Conservation (phyloP, 2,797 vertebrate genomes). For the Syngnathus rostellatus region DNA sequence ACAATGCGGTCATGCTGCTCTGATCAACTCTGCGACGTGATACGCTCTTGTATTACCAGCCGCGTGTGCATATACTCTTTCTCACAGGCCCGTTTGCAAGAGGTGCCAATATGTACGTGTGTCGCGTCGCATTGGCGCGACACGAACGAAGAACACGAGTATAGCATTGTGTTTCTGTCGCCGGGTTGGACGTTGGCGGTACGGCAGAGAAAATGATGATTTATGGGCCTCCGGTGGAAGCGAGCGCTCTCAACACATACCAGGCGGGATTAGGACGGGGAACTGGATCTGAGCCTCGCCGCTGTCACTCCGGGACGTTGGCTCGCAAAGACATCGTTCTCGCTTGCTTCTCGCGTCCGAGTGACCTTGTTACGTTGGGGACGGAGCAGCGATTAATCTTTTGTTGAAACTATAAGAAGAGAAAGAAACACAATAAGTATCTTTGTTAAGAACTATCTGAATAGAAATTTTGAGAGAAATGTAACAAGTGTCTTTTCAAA, state of each 20-base stretch:
- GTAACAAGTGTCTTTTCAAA: too few relatives aligned
- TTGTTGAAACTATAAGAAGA: too few relatives aligned
- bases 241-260: conserved; percentile 53
- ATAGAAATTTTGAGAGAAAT: too few relatives aligned
- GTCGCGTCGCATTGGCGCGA: conserved; percentile 52
- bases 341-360: conserved; percentile 68
- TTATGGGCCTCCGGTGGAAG: neutral
- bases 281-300: conserved; percentile 59
- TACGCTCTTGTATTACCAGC: conserved; percentile 65
- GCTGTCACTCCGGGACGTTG: conserved; percentile 47
- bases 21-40: conserved; percentile 66
- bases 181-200: neutral
- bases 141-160: conserved; percentile 5
- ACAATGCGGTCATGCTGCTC: conserved; percentile 38
- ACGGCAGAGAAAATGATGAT: neutral
- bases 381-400: conserved; percentile 6
- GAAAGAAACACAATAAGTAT: too few relatives aligned
- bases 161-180: neutral
- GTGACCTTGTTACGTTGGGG: conserved; percentile 60
- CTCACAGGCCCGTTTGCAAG: conserved; percentile 28
- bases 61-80: conserved; percentile 19
- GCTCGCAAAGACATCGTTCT: conserved; percentile 52
- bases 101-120: conserved; percentile 45
- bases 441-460: too few relatives aligned
- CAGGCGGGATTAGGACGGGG: conserved; percentile 67